phyloP scores from a whole-genome alignment of 2,113 vertebrate species.

The Uria aalge region DNA sequence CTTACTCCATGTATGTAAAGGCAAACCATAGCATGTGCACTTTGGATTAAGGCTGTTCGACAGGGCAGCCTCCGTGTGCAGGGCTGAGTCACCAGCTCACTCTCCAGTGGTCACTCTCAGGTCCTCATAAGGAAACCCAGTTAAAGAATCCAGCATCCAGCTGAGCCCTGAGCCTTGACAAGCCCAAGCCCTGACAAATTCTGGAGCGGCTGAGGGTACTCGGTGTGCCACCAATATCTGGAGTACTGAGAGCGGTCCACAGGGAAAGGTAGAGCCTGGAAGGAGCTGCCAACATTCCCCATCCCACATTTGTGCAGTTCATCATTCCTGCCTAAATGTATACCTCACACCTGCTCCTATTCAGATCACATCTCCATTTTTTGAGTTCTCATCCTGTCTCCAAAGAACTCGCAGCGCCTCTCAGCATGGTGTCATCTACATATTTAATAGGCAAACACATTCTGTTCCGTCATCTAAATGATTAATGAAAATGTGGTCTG shows the following conservation, averaged over 20 bases:
- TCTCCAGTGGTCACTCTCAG: neutral
- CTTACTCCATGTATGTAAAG: neutral
- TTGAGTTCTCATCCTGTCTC: slow-evolving; percentile 49
- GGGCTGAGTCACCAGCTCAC: neutral
- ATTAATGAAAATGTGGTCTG: slow-evolving; percentile 56
- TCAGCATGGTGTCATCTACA: slow-evolving; percentile 55
- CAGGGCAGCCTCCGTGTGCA: neutral
- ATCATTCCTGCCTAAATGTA: slow-evolving; percentile 69
- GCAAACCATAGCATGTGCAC: neutral
- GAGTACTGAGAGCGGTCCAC: neutral
- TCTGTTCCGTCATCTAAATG: slow-evolving; percentile 52
- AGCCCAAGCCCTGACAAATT: slow-evolving; percentile 8
- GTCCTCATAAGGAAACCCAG: slow-evolving; percentile 25
- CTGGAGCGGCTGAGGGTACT: neutral
- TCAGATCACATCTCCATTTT: slow-evolving; percentile 70
- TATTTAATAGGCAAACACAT: slow-evolving; percentile 67
- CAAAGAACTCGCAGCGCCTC: neutral
- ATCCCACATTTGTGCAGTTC: slow-evolving; percentile 67
- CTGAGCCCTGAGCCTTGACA: neutral
- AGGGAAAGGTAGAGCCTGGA: slow-evolving; percentile 53
- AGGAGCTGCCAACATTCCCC: slow-evolving; percentile 64
- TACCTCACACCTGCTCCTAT: slow-evolving; percentile 65
- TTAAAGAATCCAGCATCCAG: neutral
- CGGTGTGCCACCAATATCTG: neutral
- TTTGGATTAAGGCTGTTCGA: neutral